Evolutionary conservation across 2,797 vertebrate species (phyloP).

Genomic region (Chiroxiphia lanceolata): DNA sequence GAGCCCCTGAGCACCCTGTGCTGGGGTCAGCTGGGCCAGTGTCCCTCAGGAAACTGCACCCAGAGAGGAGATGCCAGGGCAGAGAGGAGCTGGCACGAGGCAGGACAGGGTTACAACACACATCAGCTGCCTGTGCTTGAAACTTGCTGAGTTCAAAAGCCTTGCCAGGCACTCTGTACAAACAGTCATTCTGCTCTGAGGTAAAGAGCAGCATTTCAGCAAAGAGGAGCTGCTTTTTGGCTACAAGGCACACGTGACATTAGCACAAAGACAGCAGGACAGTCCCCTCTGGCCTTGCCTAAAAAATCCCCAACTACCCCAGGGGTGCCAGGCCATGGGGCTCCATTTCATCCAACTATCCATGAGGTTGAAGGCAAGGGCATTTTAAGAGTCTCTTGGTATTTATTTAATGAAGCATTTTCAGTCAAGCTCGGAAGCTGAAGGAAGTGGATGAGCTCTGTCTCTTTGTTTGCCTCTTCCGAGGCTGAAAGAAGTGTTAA

Average conservation of each 20-base stretch:
- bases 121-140: neutral
- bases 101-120: neutral
- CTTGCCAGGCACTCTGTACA: neutral
- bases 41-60: neutral
- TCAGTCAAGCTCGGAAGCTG: neutral
- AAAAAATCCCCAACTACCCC: neutral
- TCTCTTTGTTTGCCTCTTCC: neutral
- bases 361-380: rapidly evolving
- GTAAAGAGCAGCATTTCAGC: neutral
- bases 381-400: neutral
- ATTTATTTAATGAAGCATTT: neutral
- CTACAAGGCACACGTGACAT: rapidly evolving
- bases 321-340: neutral
- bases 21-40: neutral
- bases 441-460: neutral
- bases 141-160: neutral
- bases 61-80: neutral
- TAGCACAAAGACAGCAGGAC: neutral
- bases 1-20: neutral
- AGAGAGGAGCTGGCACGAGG: neutral
- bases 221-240: neutral
- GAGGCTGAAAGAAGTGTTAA: neutral
- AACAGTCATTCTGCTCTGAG: neutral
- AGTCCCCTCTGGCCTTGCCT: neutral
- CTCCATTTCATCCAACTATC: neutral